Percentiles rank a stretch among this genome's conserved stretches.
phyloP scores from a whole-genome alignment of 1,140 invertebrate genomes.

The Drosophila tristis region DNA sequence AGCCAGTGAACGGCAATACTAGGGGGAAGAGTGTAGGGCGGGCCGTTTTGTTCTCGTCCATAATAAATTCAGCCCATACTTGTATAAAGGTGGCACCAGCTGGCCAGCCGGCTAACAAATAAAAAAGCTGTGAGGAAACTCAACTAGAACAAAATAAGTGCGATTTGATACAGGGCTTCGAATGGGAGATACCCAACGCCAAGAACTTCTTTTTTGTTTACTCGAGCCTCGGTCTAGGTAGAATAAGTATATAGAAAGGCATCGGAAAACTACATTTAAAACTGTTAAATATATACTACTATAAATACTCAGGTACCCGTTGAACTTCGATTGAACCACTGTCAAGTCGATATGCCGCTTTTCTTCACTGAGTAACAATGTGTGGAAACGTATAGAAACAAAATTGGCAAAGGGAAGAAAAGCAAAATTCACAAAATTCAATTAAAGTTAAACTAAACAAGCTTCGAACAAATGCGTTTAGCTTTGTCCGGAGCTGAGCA shows the following conservation, averaged over 20 bases:
- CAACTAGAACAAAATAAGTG: constrained; percentile 56
- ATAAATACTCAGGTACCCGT: too few species aligned
- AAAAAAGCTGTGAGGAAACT: constrained; percentile 64
- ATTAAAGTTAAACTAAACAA: constrained; percentile 83
- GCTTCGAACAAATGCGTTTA: constrained; percentile 82
- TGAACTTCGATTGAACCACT: background rate
- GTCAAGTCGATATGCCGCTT: constrained; percentile 36
- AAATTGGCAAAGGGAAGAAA: constrained; percentile 53
- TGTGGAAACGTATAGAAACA: constrained; percentile 36
- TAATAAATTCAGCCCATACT: constrained; percentile 75
- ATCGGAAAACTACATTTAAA: too few species aligned
- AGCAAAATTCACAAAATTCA: constrained; percentile 82
- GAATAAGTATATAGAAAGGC: too few species aligned
- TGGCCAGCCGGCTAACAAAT: constrained; percentile 66
- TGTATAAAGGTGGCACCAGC: constrained; percentile 77
- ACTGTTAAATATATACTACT: too few species aligned
- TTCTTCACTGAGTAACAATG: constrained; percentile 41
- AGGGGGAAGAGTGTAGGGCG: background rate
- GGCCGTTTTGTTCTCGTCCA: constrained; percentile 67
- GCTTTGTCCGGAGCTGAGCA: constrained; percentile 47
- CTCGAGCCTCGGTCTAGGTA: too few species aligned
- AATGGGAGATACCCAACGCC: constrained; percentile 19
- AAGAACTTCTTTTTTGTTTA: background rate
- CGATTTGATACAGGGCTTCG: constrained; percentile 22
- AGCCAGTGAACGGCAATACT: constrained; percentile 26